Evolutionary conservation across 2,113 vertebrate species (phyloP), one percentile per base, ranked within the genome.

Genomic region (Beaufortia kweichowensis): DNA sequence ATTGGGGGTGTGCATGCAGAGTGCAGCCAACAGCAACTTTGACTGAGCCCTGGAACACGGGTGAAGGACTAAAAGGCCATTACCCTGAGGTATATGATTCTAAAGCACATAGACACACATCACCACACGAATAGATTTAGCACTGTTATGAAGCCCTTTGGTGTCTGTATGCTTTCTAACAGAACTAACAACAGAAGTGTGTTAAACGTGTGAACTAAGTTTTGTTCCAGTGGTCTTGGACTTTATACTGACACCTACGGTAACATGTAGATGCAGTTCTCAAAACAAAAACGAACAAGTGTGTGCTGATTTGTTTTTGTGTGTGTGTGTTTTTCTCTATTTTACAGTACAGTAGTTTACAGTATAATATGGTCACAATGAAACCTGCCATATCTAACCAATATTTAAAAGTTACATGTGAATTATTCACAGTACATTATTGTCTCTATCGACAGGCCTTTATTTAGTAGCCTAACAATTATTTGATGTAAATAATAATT

Each of bases 1-100:
- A 43, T 35, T 29, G 63, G 63, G 61, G 48, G 75, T 39, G 53
- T 48, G 12, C 63, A 31, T 29, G 26, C 26, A 48, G 17, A 67
- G 63, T 77, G 53, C 26, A 77, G 63, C 63, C 75, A 77, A 77
- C 6, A 48, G 12, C 35, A 43, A 56, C 61, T 24, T 53, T 76
- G 31, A 64, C 29, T 28, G 23, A 50, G 48, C 48, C 65, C 71
- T 68, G 41, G 41, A 46, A 61, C 31, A 21, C 33, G 71, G 43
- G 66, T 48, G 24, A 48, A 29, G 46, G 35, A 60, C 62, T 69
- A 76, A 41, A 61, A 65, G 39, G 55, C 65, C 17, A 59, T 67
- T 56, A 77, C 75, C 64, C 26, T n/a, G 64, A 11, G 63, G 50
- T 56, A 76, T 21, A 23, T 65, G 73, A 65, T 55, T 39, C 24